Conservation (phyloP, 2,888 invertebrate genomes). For the Frankliniella intonsa region DNA sequence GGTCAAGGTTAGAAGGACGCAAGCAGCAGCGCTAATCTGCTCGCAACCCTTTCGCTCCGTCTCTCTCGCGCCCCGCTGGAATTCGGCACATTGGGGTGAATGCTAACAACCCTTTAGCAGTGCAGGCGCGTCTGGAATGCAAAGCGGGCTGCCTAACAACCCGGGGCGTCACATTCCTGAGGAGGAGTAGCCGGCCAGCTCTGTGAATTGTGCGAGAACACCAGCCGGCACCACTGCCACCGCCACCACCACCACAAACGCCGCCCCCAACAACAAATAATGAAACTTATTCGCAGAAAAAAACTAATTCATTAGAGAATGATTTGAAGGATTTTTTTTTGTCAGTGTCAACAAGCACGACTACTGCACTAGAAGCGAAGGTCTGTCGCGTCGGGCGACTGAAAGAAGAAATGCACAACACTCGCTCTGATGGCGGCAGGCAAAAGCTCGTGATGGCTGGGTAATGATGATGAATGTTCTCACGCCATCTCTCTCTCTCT, state of each 20-base stretch:
- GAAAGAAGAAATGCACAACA: no score
- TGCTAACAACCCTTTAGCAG: background rate
- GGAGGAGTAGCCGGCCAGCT: background rate
- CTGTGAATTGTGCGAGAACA: no score
- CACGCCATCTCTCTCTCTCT: background rate
- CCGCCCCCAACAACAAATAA: no score
- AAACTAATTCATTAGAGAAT: background rate
- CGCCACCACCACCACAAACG: no score
- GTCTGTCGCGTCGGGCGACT: no score
- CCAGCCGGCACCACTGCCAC: no score
- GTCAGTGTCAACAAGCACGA: no score
- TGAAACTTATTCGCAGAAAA: background rate
- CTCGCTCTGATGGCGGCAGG: background rate
- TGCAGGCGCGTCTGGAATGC: background rate
- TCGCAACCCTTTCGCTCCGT: background rate
- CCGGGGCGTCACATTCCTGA: conserved; percentile 19
- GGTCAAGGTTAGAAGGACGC: no score
- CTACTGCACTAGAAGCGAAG: no score
- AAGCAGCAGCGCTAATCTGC: background rate
- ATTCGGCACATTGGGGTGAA: conserved; percentile 3
- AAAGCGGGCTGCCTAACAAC: background rate
- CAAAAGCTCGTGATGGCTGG: background rate
- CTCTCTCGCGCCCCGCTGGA: background rate
- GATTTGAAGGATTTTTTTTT: no score
- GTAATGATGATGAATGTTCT: background rate